A percentile compares a stretch with the other conserved stretches of the same genome.
Conservation (phyloP, 1,140 invertebrate genomes). For the Papilio polyxenes region DNA sequence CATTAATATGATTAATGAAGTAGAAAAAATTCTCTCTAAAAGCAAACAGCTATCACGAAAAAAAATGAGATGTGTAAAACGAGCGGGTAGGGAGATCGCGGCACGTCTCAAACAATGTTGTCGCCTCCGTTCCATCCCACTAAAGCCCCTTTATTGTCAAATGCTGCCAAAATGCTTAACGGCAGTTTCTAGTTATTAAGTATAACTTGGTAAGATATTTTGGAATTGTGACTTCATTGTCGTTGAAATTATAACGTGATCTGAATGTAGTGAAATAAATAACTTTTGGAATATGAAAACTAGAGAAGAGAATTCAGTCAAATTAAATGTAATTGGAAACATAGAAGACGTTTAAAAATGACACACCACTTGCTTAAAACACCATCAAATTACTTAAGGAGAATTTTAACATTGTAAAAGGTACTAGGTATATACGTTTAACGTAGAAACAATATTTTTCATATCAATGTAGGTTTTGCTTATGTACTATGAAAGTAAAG, state of each 20-base stretch:
- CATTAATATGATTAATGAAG: slow-evolving; percentile 1
- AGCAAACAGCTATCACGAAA: slow-evolving; percentile 13
- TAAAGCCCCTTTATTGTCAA: slow-evolving; percentile 35
- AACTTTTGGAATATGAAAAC: too few relatives aligned
- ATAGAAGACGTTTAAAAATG: too few relatives aligned
- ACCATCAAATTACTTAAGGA: too few relatives aligned
- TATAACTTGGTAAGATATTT: slow-evolving; percentile 26
- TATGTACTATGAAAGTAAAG: too few relatives aligned
- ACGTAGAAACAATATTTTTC: too few relatives aligned
- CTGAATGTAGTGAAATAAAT: too few relatives aligned
- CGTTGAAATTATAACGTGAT: not conserved
- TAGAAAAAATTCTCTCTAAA: slow-evolving; percentile 28
- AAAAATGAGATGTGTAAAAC: slow-evolving; percentile 4
- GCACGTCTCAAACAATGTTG: slow-evolving; percentile 37
- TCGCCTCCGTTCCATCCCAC: slow-evolving; percentile 26
- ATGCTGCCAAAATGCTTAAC: slow-evolving; percentile 36
- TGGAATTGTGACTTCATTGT: slow-evolving; percentile 20
- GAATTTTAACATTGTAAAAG: too few relatives aligned
- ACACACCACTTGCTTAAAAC: too few relatives aligned
- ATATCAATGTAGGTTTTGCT: too few relatives aligned
- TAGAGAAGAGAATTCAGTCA: too few relatives aligned
- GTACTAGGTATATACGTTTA: too few relatives aligned
- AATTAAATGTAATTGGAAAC: too few relatives aligned
- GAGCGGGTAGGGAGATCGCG: not conserved
- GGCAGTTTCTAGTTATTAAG: slow-evolving; percentile 26